A percentile compares a stretch with the other conserved stretches of the same genome.
phyloP scores from a whole-genome alignment of 2,797 vertebrate genomes.

The Spondyliosoma cantharus region DNA sequence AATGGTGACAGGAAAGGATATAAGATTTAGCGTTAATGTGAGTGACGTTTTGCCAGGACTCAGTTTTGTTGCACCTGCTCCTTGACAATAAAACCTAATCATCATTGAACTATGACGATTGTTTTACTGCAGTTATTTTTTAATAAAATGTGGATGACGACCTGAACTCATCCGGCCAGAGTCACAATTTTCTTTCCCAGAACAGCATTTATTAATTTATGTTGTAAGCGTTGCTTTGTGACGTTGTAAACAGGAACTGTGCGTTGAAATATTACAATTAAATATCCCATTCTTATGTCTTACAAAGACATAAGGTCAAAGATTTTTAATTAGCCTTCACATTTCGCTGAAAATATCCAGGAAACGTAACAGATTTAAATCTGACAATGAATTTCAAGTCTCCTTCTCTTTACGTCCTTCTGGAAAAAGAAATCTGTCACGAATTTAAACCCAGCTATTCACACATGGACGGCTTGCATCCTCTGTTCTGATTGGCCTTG shows the following conservation, averaged over 20 bases:
- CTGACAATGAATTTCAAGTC: not conserved
- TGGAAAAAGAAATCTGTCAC: not conserved
- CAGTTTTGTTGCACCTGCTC: too few relatives aligned
- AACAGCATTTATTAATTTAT: not conserved
- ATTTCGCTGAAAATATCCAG: not conserved
- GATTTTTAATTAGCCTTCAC: not conserved
- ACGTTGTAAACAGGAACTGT: not conserved
- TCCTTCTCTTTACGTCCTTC: not conserved
- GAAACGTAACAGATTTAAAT: not conserved
- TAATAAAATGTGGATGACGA: too few relatives aligned
- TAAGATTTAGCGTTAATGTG: too few relatives aligned
- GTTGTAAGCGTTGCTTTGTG: not conserved
- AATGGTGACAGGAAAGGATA: too few relatives aligned
- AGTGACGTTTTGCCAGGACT: too few relatives aligned
- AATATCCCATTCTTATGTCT: not conserved
- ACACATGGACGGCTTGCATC: not conserved
- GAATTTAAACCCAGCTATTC: not conserved
- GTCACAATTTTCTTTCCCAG: too few relatives aligned
- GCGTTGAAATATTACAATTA: not conserved
- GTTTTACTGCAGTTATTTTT: too few relatives aligned
- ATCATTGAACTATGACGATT: too few relatives aligned
- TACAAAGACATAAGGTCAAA: too few relatives aligned
- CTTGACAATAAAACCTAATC: too few relatives aligned
- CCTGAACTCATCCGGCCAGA: too few relatives aligned
- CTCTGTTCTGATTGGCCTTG: conserved; percentile 47